A percentile compares a stretch with the other conserved stretches of the same genome.
Evolutionary conservation across 2,797 vertebrate genomes (phyloP).

Genomic region (Thaleichthys pacificus): DNA sequence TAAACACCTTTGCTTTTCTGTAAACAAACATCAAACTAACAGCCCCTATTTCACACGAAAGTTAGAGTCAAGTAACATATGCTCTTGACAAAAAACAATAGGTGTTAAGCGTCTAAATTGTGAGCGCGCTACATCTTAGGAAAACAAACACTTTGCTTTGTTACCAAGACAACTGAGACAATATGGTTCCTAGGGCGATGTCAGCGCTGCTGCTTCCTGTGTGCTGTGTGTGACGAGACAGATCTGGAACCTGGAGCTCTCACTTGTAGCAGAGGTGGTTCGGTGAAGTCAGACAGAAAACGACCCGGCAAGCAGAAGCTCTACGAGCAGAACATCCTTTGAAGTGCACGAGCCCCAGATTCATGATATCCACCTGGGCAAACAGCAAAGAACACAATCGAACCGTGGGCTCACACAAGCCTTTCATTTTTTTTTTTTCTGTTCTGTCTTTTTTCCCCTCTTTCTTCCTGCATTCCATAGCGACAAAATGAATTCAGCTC

Average conservation of each 20-base stretch:
- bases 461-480: constrained; percentile 70
- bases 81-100: constrained; percentile 77
- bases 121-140: constrained; percentile 76
- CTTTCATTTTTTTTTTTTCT: constrained; percentile 49
- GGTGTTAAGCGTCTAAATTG: constrained; percentile 82
- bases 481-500: constrained; percentile 81
- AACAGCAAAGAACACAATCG: constrained; percentile 60
- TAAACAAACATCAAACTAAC: constrained; percentile 75
- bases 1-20: constrained; percentile 78
- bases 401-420: constrained; percentile 57
- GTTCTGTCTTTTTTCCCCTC: constrained; percentile 30
- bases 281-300: neutral
- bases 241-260: constrained; percentile 56
- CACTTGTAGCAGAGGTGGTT: neutral
- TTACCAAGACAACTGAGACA: constrained; percentile 83
- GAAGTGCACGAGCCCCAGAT: neutral
- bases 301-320: neutral
- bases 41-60: constrained; percentile 74
- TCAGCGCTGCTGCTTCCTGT: constrained; percentile 66
- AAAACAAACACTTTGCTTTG: constrained; percentile 84
- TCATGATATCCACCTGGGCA: constrained; percentile 28
- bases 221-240: constrained; percentile 73
- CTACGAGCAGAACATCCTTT: too few species aligned
- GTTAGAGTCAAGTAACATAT: constrained; percentile 82
- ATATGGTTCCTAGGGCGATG: constrained; percentile 75